Base-by-base conservation (phyloP, 92 coral and sea anemone species). In the Zoanthus solanderi region DNA sequence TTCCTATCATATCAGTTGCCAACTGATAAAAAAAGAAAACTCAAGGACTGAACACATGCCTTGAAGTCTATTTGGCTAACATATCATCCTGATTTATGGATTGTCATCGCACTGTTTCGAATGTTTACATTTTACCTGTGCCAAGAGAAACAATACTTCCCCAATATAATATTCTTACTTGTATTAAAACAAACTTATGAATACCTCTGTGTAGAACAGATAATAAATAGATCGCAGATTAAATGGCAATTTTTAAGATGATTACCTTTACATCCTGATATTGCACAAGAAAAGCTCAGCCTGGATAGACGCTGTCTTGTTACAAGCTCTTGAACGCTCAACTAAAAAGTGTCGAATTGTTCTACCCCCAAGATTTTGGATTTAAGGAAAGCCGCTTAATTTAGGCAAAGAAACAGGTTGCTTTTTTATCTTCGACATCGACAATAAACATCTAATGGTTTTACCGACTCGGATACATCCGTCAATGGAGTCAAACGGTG, bases 111-210 rank as follows among this genome's bases (percentile, higher is more conserved):
- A 47, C 45, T 12, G 3, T 81, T 23, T 34, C 14, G 1, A 23
- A 37, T 81, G 65, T 81, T 81, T 81, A 81, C 48, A 45, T 45
- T 81, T 81, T 9, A 12, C 60, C 52, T 65, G 72, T 73, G 87
- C 84, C 90, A 88, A 91, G 34, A 86, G 45, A 88, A 88, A 91
- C 89, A 88, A 61, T 23, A 28, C 75, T 37, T 37, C 77, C 29
- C 88, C 56, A 75, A 74, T 56, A 87, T 81, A 88, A 91, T 87
- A 90, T 85, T 84, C 77, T 73, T 75, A 88, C 82, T 88, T 78
- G 78, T 83, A 78, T 79, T 81, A 88, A 88, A 88, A 84, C 92
- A 91, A 91, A 91, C 92, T 84, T 91, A 88, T 88, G 88, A 88
- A 91, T 91, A 60, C 92, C 78, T 91, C 92, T 91, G 94, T 63